Evolutionary conservation across 2,888 invertebrate genomes (phyloP), one percentile per base, ranked within the genome.

Genomic region (Andrena minutula): DNA sequence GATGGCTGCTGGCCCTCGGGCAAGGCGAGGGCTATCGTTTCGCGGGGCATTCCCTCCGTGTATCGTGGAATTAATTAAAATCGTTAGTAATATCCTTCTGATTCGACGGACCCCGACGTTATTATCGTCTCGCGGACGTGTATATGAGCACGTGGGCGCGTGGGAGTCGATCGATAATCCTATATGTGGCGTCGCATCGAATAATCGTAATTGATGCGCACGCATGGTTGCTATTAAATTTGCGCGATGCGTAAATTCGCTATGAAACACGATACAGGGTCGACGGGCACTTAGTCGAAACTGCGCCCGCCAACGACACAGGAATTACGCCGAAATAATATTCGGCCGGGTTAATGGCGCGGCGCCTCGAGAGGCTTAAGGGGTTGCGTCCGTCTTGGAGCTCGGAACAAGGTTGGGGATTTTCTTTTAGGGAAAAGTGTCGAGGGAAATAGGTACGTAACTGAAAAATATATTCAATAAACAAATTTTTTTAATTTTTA

Each of bases 11-110:
- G 49, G 49, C 82, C 72, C 8, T 28, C n/a, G 61, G 83, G 63
- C 72, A 73, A 73, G 66, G 70, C 56, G 60, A 56, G 61, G 79
- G 76, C 71, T 68, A 83, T 77, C 85, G 72, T 86, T 86, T 64
- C 51, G 75, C 80, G 10, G 49, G 75, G 83, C 77, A 79, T 78
- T 77, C 70, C 72, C 81, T 41, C 56, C 73, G 74, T 74, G 82
- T 75, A 79, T 83, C 85, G 65, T 70, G 61, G 83, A 87, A 88
- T 88, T 88, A 88, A 88, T 88, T 88, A 88, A 86, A 84, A 87
- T 83, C 75, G 88, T 85, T 85, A 82, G 73, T 76, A 78, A 85
- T 88, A 85, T 80, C 71, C 75, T 66, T 65, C 79, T 66, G 51
- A 84, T 78, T 86, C 66, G 65, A 69, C 81, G 64, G 75, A 73